Conservation (phyloP, 2,888 invertebrate genomes). For the Carcina quercana region DNA sequence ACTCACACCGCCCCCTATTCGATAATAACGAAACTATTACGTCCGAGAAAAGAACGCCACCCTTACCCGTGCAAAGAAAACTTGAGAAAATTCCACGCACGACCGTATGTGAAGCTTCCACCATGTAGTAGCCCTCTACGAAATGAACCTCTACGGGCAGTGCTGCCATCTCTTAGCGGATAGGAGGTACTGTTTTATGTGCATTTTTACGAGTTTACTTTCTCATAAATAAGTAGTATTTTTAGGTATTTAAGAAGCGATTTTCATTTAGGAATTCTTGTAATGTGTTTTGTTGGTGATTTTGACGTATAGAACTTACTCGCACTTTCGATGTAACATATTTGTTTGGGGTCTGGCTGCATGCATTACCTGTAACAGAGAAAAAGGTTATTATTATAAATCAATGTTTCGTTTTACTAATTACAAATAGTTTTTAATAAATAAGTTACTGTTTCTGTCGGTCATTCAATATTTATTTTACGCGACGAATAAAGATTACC, state of each 20-base stretch:
- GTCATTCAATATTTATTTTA: too few relatives aligned
- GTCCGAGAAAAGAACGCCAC: constrained; percentile 39
- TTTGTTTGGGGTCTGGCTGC: too few relatives aligned
- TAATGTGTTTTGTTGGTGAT: too few relatives aligned
- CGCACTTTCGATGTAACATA: too few relatives aligned
- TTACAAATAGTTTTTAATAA: too few relatives aligned
- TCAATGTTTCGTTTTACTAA: too few relatives aligned
- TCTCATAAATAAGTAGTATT: too few relatives aligned
- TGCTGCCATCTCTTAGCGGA: constrained; percentile 30
- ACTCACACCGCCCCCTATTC: constrained; percentile 57
- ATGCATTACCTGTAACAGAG: constrained; percentile 49
- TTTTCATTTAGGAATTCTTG: too few relatives aligned
- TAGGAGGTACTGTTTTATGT: constrained; percentile 18
- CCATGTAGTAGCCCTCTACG: constrained; percentile 10
- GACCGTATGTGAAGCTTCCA: constrained; percentile 30
- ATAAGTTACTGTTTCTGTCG: too few relatives aligned
- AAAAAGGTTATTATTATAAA: constrained; percentile 11
- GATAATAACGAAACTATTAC: constrained; percentile 52
- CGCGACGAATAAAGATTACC: too few relatives aligned
- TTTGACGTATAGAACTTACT: too few relatives aligned
- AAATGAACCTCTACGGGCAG: constrained; percentile 24
- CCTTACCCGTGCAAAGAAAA: constrained; percentile 46
- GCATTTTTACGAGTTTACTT: neutral
- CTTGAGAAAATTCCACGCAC: constrained; percentile 46
- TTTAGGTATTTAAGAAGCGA: too few relatives aligned